Base-by-base conservation (phyloP, 2,888 invertebrate genomes). In the Pycnomerus fuliginosus region DNA sequence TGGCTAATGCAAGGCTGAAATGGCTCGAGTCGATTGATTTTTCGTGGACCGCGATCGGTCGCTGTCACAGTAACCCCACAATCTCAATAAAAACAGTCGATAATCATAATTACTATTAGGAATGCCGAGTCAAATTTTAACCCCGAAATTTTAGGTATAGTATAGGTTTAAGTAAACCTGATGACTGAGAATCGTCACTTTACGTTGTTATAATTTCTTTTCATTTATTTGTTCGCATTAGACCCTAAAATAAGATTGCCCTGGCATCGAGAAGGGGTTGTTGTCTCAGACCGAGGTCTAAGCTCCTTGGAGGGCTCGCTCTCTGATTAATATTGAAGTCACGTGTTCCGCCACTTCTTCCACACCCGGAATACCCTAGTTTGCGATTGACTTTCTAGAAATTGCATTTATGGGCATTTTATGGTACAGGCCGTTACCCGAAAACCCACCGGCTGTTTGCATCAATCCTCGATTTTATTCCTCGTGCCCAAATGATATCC, bases 331-430 rank as follows among this genome's bases (percentile, higher is more conserved):
- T 24, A 46, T 46, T 40, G 16, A 22, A 16, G 36, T 46, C 46
- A 46, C 46, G 46, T 31, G 22, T 32, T 16, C n/a, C 22, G 14
- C 38, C 28, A 10, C 33, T 33, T 28, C 29, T 27, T 38, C 33
- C 37, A 23, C 33, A 40, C 41, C 46, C 28, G 23, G 33, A 46
- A 24, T 28, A 32, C 28, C 32, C 36, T 22, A 46, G 32, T 41
- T 20, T 20, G 20, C 28, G 28, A 7, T 28, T 28, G 50, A 50
- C 50, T 50, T 45, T 22, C 37, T 41, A 33, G 49, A 46, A 50
- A 50, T 50, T 47, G 47, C 50, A 50, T 50, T 50, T 47, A 47
- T 47, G 39, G 45, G 43, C 49, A 39, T 50, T 46, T 50, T 50
- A 46, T 45, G 32, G 46, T 43, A 42, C 36, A 40, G 46, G 39